Evolutionary conservation across 1,140 invertebrate genomes (phyloP).

Genomic region (Scaptomyza graminum): DNA sequence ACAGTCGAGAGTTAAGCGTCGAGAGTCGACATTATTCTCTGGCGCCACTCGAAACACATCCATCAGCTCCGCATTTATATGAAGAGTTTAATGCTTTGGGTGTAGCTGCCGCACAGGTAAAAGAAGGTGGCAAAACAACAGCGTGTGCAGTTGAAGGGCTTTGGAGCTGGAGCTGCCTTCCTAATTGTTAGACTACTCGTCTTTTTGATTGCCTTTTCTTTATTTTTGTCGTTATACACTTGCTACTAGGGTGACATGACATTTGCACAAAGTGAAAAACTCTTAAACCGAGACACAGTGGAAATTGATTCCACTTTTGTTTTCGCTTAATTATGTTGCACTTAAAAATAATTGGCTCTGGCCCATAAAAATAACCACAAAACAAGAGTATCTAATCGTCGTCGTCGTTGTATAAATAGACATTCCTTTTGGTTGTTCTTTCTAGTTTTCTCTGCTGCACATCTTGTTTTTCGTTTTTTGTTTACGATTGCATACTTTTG

Average conservation of each 20-base stretch:
- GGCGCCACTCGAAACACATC: conserved; percentile 76
- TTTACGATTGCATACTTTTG: conserved; percentile 71
- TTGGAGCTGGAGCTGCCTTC: neutral
- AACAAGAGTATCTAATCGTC: conserved; percentile 5
- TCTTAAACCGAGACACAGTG: neutral
- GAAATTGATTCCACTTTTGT: too few species aligned
- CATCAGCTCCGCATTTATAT: conserved; percentile 70
- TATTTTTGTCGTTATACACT: conserved; percentile 8
- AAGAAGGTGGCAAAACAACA: neutral
- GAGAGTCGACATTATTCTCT: conserved; percentile 45
- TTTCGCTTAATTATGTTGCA: neutral
- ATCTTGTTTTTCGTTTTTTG: conserved; percentile 20
- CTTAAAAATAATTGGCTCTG: neutral
- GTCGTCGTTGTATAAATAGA: neutral
- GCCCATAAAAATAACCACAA: too few species aligned
- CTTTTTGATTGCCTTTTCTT: conserved; percentile 19
- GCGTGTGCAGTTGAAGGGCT: conserved; percentile 2
- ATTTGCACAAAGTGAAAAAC: neutral
- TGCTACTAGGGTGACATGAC: neutral
- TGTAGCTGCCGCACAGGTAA: conserved; percentile 10
- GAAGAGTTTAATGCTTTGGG: conserved; percentile 45
- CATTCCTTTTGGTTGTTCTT: conserved; percentile 2
- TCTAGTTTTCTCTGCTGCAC: conserved; percentile 22
- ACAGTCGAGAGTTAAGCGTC: conserved; percentile 26
- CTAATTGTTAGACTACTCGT: conserved; percentile 62